These are phyloP conservation scores for Nerophis ophidion DNA, from an alignment of 2,113 vertebrate genomes.

Conservation along the genomic window DNA sequence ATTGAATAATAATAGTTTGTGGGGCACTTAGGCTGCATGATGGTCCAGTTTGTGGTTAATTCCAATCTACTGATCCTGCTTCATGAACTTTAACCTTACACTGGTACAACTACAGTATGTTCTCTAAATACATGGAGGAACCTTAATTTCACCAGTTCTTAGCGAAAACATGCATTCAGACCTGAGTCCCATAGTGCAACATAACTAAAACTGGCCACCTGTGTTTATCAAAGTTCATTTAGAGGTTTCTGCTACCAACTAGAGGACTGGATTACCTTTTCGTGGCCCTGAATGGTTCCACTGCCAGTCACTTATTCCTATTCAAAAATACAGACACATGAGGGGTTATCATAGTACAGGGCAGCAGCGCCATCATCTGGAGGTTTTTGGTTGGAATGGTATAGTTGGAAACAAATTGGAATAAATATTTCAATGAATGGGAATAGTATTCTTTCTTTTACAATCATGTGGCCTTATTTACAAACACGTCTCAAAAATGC, in stretches of 20 bases:
- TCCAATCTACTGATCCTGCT: slow-evolving; percentile 65
- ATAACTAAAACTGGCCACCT: slow-evolving; percentile 45
- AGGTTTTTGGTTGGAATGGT: slow-evolving; percentile 12
- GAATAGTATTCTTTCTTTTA: no score
- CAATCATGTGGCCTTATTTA: no score
- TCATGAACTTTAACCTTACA: slow-evolving; percentile 59
- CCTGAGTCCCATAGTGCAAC: slow-evolving; percentile 14
- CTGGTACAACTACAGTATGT: slow-evolving; percentile 5
- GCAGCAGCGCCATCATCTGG: slow-evolving; percentile 28
- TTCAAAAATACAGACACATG: slow-evolving; percentile 70
- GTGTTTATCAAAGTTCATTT: slow-evolving; percentile 21
- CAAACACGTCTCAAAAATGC: no score
- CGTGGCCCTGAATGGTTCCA: slow-evolving; percentile 69
- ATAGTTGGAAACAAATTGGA: no score
- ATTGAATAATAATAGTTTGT: slow-evolving; percentile 7
- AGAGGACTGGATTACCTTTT: slow-evolving; percentile 65
- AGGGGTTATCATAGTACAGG: slow-evolving; percentile 55
- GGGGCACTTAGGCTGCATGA: slow-evolving; percentile 28
- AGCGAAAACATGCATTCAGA: slow-evolving; percentile 12
- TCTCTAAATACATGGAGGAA: slow-evolving; percentile 12
- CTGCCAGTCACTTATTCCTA: slow-evolving; percentile 72
- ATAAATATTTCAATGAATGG: no score
- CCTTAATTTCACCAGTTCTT: slow-evolving; percentile 16
- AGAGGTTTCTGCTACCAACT: slow-evolving; percentile 44
- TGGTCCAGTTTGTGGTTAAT: slow-evolving; percentile 33